A percentile compares a stretch with the other conserved stretches of the same genome.
These are phyloP conservation scores for Gorilla gorilla DNA, from an alignment of 2,113 vertebrate species.

Conservation along the genomic window DNA sequence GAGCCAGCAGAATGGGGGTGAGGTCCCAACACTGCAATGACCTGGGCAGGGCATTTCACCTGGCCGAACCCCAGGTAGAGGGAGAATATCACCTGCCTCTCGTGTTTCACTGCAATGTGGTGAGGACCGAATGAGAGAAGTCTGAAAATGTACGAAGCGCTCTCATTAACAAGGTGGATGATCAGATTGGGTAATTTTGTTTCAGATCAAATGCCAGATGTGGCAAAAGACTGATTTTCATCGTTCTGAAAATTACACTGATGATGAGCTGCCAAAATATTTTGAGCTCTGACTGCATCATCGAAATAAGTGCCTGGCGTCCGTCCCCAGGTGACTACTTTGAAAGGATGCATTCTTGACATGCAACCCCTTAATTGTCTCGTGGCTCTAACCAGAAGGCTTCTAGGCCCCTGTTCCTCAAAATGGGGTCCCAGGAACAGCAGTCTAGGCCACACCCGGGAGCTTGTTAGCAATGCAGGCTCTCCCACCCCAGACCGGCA, in stretches of 20 bases:
- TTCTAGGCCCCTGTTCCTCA: background rate
- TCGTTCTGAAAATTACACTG: background rate
- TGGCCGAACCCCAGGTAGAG: background rate
- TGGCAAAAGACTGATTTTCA: background rate
- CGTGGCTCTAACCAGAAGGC: background rate
- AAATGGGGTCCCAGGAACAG: background rate
- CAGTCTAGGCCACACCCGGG: background rate
- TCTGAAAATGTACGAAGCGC: background rate
- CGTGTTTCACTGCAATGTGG: rapidly evolving
- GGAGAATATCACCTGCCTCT: background rate
- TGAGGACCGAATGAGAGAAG: rapidly evolving
- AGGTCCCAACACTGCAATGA: background rate
- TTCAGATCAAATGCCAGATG: background rate
- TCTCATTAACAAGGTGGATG: background rate
- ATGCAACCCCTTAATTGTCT: background rate
- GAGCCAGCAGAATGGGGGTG: background rate
- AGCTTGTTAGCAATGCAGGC: background rate
- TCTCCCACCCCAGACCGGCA: background rate
- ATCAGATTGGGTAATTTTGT: background rate
- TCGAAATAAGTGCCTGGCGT: background rate
- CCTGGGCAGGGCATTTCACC: rapidly evolving
- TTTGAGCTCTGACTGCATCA: background rate
- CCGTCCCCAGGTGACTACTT: background rate
- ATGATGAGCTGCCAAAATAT: background rate
- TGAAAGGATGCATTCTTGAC: background rate